Conservation (phyloP, 2,797 vertebrate species). For the Mormyrops boulengeri region DNA sequence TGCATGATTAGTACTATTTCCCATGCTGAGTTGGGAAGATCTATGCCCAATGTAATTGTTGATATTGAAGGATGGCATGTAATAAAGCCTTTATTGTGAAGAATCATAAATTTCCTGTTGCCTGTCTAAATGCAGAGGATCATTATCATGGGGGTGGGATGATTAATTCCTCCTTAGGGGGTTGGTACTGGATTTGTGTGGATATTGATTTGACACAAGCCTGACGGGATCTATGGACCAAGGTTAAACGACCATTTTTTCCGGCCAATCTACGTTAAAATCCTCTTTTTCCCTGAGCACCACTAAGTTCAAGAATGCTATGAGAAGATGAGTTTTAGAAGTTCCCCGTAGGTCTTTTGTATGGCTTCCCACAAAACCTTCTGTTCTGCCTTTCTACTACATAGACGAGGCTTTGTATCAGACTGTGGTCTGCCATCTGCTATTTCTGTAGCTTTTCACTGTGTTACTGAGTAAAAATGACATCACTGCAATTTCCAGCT, state of each 20-base stretch:
- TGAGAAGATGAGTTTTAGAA: neutral
- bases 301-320: neutral
- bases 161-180: neutral
- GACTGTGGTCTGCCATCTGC: neutral
- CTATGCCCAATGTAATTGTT: neutral
- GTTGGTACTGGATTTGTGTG: neutral
- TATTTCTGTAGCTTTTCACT: neutral
- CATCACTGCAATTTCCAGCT: slow-evolving; percentile 4
- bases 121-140: neutral
- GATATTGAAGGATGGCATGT: neutral
- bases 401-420: neutral
- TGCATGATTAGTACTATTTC: neutral
- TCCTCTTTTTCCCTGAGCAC: neutral
- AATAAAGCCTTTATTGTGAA: slow-evolving; percentile 4
- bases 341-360: neutral
- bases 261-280: neutral
- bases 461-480: neutral
- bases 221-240: neutral
- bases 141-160: neutral
- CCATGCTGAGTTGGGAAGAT: neutral
- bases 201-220: neutral
- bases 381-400: slow-evolving; percentile 2
- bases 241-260: neutral
- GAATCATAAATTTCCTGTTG: neutral
- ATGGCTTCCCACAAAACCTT: neutral